These are phyloP conservation scores for Meliscaeva auricollis DNA, from an alignment of 2,888 invertebrate genomes.

Conservation along the genomic window DNA sequence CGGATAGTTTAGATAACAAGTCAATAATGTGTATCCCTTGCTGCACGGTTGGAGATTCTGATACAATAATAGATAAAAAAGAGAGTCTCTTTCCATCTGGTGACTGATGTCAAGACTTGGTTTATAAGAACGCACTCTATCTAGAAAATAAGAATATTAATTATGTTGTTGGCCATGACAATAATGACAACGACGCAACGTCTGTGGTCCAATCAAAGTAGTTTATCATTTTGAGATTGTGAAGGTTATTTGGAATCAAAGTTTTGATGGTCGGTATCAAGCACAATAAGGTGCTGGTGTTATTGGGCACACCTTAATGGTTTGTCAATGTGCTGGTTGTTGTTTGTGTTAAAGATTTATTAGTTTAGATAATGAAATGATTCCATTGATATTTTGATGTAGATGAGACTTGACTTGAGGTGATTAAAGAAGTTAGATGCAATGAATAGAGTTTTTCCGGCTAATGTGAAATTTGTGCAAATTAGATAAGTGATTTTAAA, in stretches of 20 bases:
- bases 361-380: conserved; percentile 54
- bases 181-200: conserved; percentile 56
- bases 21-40: conserved; percentile 52
- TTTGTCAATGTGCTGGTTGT: conserved; percentile 36
- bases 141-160: conserved; percentile 57
- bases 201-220: conserved; percentile 65
- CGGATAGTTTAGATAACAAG: conserved; percentile 51
- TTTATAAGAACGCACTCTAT: conserved; percentile 26
- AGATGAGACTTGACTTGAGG: conserved; percentile 30
- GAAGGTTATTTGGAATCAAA: conserved; percentile 55
- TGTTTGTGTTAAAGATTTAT: conserved; percentile 50
- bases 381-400: conserved; percentile 51
- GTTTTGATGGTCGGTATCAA: conserved; percentile 33
- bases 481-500: too few species aligned
- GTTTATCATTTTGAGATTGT: conserved; percentile 52
- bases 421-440: conserved; percentile 17
- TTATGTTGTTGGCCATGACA: conserved; percentile 58
- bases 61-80: conserved; percentile 36
- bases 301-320: conserved; percentile 54
- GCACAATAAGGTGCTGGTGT: not conserved
- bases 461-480: too few species aligned
- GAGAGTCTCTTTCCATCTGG: conserved; percentile 14
- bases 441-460: too few species aligned
- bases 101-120: conserved; percentile 67
- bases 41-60: conserved; percentile 47